Conservation (phyloP, 2,888 invertebrate genomes). For the Limnephilus marmoratus region DNA sequence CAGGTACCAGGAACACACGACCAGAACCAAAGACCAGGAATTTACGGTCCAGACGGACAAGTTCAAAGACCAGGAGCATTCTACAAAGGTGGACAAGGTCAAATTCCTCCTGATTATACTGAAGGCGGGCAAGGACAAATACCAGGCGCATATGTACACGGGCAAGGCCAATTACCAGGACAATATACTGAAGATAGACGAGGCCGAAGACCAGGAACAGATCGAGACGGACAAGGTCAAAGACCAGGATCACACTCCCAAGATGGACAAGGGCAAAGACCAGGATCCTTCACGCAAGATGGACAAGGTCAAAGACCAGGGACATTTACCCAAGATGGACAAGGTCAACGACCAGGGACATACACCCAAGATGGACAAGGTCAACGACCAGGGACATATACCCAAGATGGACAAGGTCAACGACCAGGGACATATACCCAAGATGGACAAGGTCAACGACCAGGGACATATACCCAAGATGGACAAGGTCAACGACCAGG, state of each 20-base stretch:
- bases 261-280: neutral
- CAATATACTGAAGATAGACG: neutral
- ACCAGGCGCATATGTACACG: constrained; percentile 6
- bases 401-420: neutral
- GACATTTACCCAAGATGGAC: neutral
- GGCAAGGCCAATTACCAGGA: neutral
- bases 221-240: neutral
- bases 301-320: constrained; percentile 9
- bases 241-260: constrained; percentile 26
- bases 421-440: neutral
- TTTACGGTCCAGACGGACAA: neutral
- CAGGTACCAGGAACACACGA: constrained; percentile 15
- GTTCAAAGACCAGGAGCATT: constrained; percentile 7
- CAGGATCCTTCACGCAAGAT: too few species aligned
- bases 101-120: neutral
- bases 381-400: constrained; percentile 46
- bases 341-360: constrained; percentile 3
- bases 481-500: constrained; percentile 44
- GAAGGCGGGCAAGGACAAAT: constrained; percentile 41
- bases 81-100: neutral
- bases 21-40: constrained; percentile 23
- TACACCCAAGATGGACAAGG: neutral
- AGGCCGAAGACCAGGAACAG: constrained; percentile 21
- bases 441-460: neutral
- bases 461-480: constrained; percentile 19